Base-by-base conservation (phyloP, 2,797 vertebrate species). In the Arremon aurantiirostris region DNA sequence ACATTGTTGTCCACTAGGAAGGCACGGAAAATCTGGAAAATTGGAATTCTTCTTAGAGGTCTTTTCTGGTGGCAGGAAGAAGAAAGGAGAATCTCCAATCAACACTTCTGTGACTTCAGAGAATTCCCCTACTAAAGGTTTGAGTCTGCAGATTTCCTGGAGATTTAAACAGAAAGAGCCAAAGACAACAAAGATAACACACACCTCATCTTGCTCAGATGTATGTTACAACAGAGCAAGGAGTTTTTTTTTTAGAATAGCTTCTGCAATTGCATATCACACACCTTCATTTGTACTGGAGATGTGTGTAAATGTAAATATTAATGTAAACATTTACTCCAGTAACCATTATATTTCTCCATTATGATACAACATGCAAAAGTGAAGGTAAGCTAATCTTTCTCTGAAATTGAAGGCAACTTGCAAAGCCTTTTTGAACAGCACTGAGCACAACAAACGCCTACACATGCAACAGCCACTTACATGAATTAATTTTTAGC, bases 361-460 rank as follows among this genome's bases (percentile, higher is more conserved):
- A 49, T 50, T 52, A 32, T 1, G 4, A 77, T 52, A 83, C 15
- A 66, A 55, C 4, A 69, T 11, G 24, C 14, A 55, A 4, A 73
- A 34, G 24, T 26, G 75, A 77, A 69, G 18, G 35, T 37, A 8
- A 70, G 24, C 35, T 39, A 39, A 50, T 42, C 34, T 49, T 64
- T 42, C 66, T 52, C 46, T 50, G 66, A 50, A 83, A 64, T 32
- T 16, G 9, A 80, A 89, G 64, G 27, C 42, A 73, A 49, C 39
- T 64, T 77, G 47, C 47, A 83, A 80, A 86, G 42, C 24, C 28
- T 52, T 92, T 81, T 24, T n/a, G 42, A 70, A 61, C 19, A 71
- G 50, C 80, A 77, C 14, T 3, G 16, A 63, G 52, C 47, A 68
- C 52, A 60, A 10, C 3, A 3, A 71, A 61, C 0, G 0, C 77